Evolutionary conservation across 2,888 invertebrate species (phyloP).

Genomic region (Leptopilina drosophilae): DNA sequence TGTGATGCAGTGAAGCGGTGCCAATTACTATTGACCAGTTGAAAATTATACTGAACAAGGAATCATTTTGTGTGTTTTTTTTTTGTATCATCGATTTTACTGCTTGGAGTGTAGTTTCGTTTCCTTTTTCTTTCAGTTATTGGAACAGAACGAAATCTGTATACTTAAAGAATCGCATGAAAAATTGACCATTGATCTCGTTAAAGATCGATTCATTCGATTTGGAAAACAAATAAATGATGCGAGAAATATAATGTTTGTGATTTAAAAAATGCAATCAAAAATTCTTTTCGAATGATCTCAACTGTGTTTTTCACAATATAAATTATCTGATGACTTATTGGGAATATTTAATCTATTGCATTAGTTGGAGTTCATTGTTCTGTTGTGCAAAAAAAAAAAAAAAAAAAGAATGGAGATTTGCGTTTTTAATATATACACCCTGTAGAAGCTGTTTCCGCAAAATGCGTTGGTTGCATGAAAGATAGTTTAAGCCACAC

Average conservation of each 20-base stretch:
- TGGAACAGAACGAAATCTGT: constrained; percentile 23
- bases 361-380: not conserved
- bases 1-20: not conserved
- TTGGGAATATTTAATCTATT: not conserved
- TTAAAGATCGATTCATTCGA: too few relatives aligned
- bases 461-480: constrained; percentile 14
- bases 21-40: not conserved
- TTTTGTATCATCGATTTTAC: not conserved
- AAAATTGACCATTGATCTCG: not conserved
- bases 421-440: not conserved
- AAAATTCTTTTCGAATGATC: not conserved
- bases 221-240: not conserved
- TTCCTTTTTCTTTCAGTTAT: not conserved
- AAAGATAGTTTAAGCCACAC: constrained; percentile 29
- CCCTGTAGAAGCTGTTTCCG: constrained; percentile 7
- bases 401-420: not conserved
- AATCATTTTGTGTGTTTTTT: not conserved
- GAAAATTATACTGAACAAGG: constrained; percentile 15
- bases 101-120: too few relatives aligned
- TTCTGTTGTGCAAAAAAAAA: not conserved
- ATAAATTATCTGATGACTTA: too few relatives aligned
- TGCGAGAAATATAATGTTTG: not conserved
- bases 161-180: not conserved
- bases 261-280: not conserved
- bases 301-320: not conserved